Conservation (phyloP, 2,113 vertebrate genomes). For the Saguinus imperator region DNA sequence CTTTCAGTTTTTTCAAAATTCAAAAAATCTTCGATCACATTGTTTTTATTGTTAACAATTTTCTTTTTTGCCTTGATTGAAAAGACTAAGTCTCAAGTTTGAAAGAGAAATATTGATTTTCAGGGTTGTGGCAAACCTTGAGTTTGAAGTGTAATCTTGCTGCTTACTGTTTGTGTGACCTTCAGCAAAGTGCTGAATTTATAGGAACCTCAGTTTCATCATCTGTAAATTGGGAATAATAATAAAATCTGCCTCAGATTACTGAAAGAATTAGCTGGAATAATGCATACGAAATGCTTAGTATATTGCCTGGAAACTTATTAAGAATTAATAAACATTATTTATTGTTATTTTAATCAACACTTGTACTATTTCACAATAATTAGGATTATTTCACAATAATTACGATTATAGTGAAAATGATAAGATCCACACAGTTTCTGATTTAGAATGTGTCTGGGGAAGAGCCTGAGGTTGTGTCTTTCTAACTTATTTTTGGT, state of each 20-base stretch:
- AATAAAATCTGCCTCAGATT: background rate
- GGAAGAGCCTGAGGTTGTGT: background rate
- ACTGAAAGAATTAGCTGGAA: slow-evolving; percentile 20
- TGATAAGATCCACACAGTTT: background rate
- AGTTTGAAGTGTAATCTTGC: background rate
- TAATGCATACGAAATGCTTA: background rate
- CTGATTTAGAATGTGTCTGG: background rate
- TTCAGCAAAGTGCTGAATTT: background rate
- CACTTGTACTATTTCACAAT: background rate
- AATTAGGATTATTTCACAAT: background rate
- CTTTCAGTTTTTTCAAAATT: background rate
- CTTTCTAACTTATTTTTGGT: background rate
- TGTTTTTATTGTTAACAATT: background rate
- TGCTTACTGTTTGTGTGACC: background rate
- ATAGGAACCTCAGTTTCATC: background rate
- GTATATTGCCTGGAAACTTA: slow-evolving; percentile 27
- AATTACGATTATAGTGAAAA: background rate
- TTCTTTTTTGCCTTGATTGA: background rate
- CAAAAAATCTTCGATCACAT: background rate
- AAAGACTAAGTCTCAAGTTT: background rate
- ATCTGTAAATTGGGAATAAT: background rate
- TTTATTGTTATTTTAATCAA: background rate
- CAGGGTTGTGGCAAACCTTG: background rate
- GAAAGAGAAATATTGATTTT: background rate
- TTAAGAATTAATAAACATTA: background rate